A percentile compares a stretch with the other conserved stretches of the same genome.
These are phyloP conservation scores for Drosophila carrolli DNA, from an alignment of 1,140 invertebrate genomes.

Conservation along the genomic window DNA sequence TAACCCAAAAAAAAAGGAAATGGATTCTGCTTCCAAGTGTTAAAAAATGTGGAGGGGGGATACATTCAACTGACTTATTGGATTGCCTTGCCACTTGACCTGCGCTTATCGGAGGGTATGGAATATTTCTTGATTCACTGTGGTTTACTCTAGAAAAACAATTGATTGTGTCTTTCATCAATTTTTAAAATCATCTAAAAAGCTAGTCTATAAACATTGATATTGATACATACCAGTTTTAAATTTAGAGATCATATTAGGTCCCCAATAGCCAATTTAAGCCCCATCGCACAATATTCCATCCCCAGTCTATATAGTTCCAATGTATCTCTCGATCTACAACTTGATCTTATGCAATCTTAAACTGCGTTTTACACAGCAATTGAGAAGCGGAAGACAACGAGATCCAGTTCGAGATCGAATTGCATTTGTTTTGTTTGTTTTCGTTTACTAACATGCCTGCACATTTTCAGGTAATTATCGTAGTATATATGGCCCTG, in stretches of 20 bases:
- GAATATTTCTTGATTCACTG: neutral
- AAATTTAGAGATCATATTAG: neutral
- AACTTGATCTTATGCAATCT: constrained; percentile 34
- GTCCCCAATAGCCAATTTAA: neutral
- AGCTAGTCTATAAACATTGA: too few relatives aligned
- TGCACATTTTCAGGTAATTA: constrained; percentile 31
- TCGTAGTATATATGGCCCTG: constrained; percentile 31
- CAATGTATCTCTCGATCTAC: constrained; percentile 3
- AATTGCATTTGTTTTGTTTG: constrained; percentile 36
- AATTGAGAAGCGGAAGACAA: constrained; percentile 47
- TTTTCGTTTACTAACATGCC: constrained; percentile 15
- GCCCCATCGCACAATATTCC: neutral
- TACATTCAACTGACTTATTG: constrained; percentile 1
- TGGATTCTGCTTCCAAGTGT: constrained; percentile 3
- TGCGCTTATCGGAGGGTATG: constrained; percentile 4
- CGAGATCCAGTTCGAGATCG: constrained; percentile 39
- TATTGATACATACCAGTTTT: neutral
- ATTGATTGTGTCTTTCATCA: too few relatives aligned
- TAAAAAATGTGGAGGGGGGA: neutral
- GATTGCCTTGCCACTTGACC: constrained; percentile 35
- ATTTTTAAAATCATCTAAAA: too few relatives aligned
- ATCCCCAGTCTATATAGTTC: neutral
- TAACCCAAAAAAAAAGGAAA: constrained; percentile 19
- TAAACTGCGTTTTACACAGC: constrained; percentile 32
- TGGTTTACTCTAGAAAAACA: too few relatives aligned